Base-by-base conservation (phyloP, 30 jellyfish, hydroid and myxozoan genomes). In the Aurelia aurita region DNA sequence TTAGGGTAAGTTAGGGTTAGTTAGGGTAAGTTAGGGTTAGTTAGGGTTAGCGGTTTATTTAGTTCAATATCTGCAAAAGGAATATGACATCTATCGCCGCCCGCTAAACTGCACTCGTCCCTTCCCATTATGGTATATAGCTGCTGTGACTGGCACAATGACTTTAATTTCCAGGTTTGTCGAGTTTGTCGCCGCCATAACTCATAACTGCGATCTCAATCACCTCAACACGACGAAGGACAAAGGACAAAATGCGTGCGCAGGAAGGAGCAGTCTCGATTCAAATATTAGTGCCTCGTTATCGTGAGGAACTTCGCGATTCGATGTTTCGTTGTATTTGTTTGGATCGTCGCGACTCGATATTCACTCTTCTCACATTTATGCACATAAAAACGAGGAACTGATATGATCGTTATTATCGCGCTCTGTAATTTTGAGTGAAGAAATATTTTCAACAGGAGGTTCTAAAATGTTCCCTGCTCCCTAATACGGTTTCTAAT, bases 251-350 rank as follows among this genome's bases (percentile, higher is more conserved):
- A 47, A 47, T 47, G 59, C 59, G 16, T 47, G 59, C 16, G 59
- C 59, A 16, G 59, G 59, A 47, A 47, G 59, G 59, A 47, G 59
- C 59, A 47, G 59, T 47, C 59, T 47, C 59, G 59, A 47, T 47
- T 47, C 10, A 8, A 47, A 8, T 47, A 47, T 47, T 47, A 47
- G 59, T 16, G 59, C 59, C 59, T 47, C 59, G 59, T 47, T 47
- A 47, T 47, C 59, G 59, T 47, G 59, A 47, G 59, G 59, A 47
- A 47, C 10, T 47, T 47, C 59, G 59, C 59, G 59, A 47, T 47
- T 47, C 14, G 59, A 8, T 47, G 59, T 47, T 10, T 47, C 59
- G 16, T 47, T 47, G 59, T 47, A 47, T 47, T 47, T 47, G 14
- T 16, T 47, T 47, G n/a, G 59, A 47, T 47, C 16, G 59, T 47